Evolutionary conservation across 2,113 vertebrate species (phyloP).

Genomic region (Podilymbus podiceps): DNA sequence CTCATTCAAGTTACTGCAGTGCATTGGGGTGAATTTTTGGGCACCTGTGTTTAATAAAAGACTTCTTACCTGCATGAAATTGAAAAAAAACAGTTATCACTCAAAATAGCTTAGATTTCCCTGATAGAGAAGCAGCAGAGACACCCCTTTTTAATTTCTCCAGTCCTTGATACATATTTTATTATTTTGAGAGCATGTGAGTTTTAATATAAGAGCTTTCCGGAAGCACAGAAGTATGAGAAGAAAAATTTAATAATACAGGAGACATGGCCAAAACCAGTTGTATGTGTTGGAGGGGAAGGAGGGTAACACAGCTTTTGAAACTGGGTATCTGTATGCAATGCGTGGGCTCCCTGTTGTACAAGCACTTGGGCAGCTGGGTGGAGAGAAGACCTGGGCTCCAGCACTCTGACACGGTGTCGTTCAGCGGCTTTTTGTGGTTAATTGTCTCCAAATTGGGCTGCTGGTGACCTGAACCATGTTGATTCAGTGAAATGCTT

Average conservation of each 20-base stretch:
- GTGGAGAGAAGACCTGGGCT: not conserved
- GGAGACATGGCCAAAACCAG: not conserved
- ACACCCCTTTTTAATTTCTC: not conserved
- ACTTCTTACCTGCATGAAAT: not conserved
- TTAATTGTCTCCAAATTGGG: not conserved
- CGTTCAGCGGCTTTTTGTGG: not conserved
- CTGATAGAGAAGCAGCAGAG: not conserved
- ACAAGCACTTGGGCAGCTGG: not conserved
- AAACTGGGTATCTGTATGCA: not conserved
- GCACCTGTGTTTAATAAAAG: constrained; percentile 29
- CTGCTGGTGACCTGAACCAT: not conserved
- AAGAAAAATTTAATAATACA: not conserved
- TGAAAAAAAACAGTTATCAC: not conserved
- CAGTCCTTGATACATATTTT: not conserved
- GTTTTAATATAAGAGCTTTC: not conserved
- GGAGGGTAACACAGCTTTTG: not conserved
- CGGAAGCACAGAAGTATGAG: not conserved
- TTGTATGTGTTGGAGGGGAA: not conserved
- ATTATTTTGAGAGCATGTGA: not conserved
- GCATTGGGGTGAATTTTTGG: constrained; percentile 5
- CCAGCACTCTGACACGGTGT: not conserved
- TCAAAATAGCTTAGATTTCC: not conserved
- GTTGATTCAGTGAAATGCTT: not conserved
- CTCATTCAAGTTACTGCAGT: constrained; percentile 41
- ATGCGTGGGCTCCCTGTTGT: not conserved